Evolutionary conservation across 2,888 invertebrate species (phyloP), one percentile per base, ranked within the genome.

Genomic region (Phrixothrix hirtus): DNA sequence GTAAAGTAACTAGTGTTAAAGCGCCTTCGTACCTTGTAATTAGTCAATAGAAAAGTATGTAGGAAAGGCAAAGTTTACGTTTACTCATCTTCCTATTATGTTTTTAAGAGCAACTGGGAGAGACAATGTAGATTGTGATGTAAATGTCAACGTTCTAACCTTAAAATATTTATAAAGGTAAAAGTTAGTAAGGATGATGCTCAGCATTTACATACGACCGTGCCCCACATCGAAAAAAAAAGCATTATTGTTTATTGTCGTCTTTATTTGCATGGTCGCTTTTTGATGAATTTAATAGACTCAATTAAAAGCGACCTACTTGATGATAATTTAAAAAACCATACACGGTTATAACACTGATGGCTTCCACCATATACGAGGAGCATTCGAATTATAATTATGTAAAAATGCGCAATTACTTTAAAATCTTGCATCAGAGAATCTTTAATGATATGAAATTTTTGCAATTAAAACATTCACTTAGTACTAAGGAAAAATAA

Each of bases 111-210:
- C 21, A 29, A 48, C 47, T 47, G 45, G 38, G 17, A 31, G 44
- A 49, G 48, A 54, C 54, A 54, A 54, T 48, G 49, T 16, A 49
- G 54, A 54, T 55, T 42, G 51, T 44, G 55, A 55, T 55, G 47
- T 51, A 55, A 58, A 58, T 58, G 58, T 53, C 58, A 58, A 49
- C 58, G 52, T 34, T 51, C 57, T 59, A 62, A 60, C 63, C 63
- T 63, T 61, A 63, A 63, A 60, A 60, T 62, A 61, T 60, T 63
- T 58, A 63, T 63, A 61, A 63, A 61, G 63, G 63, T 63, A 63
- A 63, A 63, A 62, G 61, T 55, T 47, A 14, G 47, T 46, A 47
- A 58, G 55, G 55, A 55, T 55, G 58, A 52, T 46, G 49, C 45
- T 44, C 39, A 14, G 38, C 29, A 58, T 58, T 58, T 58, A 47